Base-by-base conservation (phyloP, 1,140 invertebrate genomes). In the Papilio xuthus region DNA sequence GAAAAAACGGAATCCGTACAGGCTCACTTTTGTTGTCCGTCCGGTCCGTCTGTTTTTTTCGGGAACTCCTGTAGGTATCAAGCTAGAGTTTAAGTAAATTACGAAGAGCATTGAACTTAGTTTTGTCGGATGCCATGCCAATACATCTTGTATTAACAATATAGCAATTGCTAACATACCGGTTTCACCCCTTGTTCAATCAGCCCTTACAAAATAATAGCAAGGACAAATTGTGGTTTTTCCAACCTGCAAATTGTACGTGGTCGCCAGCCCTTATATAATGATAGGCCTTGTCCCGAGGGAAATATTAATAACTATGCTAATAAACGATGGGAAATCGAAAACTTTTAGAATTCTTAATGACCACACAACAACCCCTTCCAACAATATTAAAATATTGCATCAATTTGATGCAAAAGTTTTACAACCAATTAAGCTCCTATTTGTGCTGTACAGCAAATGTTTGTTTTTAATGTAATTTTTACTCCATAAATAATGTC, bases 161-260 rank as follows among this genome's bases (percentile, higher is more conserved):
- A 53, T n/a, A 7, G 50, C 7, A 20, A 20, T 7, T 13, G n/a
- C n/a, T 53, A 60, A 26, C 23, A 18, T 63, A 26, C 56, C 60
- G 28, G 56, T 67, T 28, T 67, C 60, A 60, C 23, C 60, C 60
- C 60, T 26, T 60, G 56, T 67, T 28, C 60, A 67, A 67, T 67
- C 60, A 67, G 32, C 60, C 60, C 60, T 67, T 67, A 67, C 60
- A 32, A 67, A 28, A 67, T 60, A 60, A 56, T 26, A 12, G 56
- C 56, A 23, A 72, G 37, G 70, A 20, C 18, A 42, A 20, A 15
- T 73, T 73, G 71, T 20, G 71, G 71, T 73, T 73, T 73, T 73
- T 8, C 42, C 41, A 8, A 72, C 41, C 70, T 13, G n/a, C 18
- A 26, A 28, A 18, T 28, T 13, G 71, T 28, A 7, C 20, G 6